phyloP scores from a whole-genome alignment of 2,888 invertebrate species.

The Macrophya annulata region DNA sequence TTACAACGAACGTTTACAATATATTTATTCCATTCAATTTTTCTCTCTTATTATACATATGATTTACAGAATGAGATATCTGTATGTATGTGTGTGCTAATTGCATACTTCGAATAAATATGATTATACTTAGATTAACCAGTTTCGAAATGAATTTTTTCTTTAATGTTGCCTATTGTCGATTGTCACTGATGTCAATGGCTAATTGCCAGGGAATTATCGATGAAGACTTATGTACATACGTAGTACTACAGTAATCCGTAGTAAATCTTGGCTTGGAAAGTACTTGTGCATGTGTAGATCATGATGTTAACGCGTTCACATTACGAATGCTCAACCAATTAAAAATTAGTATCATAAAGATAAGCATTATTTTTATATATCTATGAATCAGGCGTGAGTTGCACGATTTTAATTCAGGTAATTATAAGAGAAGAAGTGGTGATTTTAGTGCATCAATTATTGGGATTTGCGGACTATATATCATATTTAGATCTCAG shows the following conservation, averaged over 20 bases:
- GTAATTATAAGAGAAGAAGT: background rate
- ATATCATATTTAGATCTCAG: background rate
- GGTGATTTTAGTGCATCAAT: background rate
- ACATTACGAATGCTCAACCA: constrained; percentile 4
- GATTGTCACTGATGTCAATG: background rate
- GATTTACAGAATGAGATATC: background rate
- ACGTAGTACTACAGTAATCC: background rate
- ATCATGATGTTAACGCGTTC: background rate
- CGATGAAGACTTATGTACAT: background rate
- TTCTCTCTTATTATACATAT: background rate
- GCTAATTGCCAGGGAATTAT: background rate
- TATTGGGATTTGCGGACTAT: background rate
- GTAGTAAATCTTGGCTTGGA: background rate
- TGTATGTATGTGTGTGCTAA: background rate
- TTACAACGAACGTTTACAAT: too few species aligned
- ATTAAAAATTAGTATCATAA: background rate
- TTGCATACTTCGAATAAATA: background rate
- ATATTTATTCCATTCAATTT: background rate
- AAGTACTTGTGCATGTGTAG: background rate
- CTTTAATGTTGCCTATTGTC: background rate
- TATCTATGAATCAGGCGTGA: background rate
- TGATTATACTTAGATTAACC: background rate
- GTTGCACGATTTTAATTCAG: background rate
- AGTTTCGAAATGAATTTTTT: constrained; percentile 1
- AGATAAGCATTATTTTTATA: background rate